Evolutionary conservation across 1,140 invertebrate genomes (phyloP), one percentile per base, ranked within the genome.

Genomic region (Ridgeia piscesae): DNA sequence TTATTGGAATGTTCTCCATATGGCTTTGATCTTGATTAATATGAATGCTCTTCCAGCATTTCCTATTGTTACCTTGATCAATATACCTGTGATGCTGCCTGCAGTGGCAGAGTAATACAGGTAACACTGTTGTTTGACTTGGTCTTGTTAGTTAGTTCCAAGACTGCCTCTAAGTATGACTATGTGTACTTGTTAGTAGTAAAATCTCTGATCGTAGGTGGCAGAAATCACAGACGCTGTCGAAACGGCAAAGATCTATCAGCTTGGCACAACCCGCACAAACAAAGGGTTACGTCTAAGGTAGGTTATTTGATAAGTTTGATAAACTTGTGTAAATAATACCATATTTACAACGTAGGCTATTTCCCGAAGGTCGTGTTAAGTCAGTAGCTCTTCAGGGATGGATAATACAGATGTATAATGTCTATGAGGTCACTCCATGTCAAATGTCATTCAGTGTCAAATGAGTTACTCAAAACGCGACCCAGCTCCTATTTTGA

Each of bases 201-300:
- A 77, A 21, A 77, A 77, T 4, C 14, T 77, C 58, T 77, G 58
- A 89, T 77, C 27, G 91, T 94, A 97, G 96, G 96, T 99, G 88
- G 98, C 98, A 33, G 99, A 99, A 96, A 98, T 99, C 88, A 97
- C 98, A 92, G 98, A 98, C 94, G 98, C 99, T 6, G 98, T 99
- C 92, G 99, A 99, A 96, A 99, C 99, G 0, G 97, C 97, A 0
- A 99, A 98, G 96, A 97, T 99, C 89, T 99, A 99, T 95, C 97
- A 98, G 93, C 96, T 99, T 34, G 96, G 96, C 31, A 97, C 96
- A 92, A 99, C 98, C 8, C 97, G 98, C 93, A 99, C 99, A 6
- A 99, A 99, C 96, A 99, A 99, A 96, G 97, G 97, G 9, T 94
- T 98, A 14, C 96, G 96, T 93, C 94, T 98, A 33, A 97, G 95